Percentiles rank a stretch among this genome's conserved stretches.
phyloP scores from a whole-genome alignment of 2,797 vertebrate genomes.

The Gephyroberyx darwinii region DNA sequence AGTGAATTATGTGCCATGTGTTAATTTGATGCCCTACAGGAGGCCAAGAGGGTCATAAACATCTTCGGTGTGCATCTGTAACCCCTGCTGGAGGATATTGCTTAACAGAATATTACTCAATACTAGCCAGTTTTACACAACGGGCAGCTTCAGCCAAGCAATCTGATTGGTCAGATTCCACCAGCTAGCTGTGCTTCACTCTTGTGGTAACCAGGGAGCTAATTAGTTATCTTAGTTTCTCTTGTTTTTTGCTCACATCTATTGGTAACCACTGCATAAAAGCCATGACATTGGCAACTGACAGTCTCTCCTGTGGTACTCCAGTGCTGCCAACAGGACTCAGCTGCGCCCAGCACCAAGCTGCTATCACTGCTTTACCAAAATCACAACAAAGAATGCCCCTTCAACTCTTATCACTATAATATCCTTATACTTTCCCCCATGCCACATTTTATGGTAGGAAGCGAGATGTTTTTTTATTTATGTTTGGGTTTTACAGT shows the following conservation, averaged over 20 bases:
- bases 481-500: conserved; percentile 12
- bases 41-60: conserved; percentile 53
- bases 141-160: conserved; percentile 5
- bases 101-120: conserved; percentile 8
- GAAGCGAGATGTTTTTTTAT: not conserved
- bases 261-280: not conserved
- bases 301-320: no score
- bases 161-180: not conserved
- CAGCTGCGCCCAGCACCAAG: not conserved
- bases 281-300: no score
- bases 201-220: no score
- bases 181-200: not conserved
- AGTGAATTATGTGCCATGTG: conserved; percentile 54
- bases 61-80: conserved; percentile 29
- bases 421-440: not conserved
- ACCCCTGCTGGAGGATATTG: conserved; percentile 14
- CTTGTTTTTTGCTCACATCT: no score
- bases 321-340: not conserved
- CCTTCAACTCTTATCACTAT: not conserved
- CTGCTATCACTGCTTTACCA: not conserved
- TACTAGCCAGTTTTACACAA: conserved; percentile 41
- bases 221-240: no score
- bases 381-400: not conserved
- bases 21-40: conserved; percentile 32
- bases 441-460: not conserved